Evolutionary conservation across 2,888 invertebrate genomes (phyloP).

Genomic region (Dromius quadrimaculatus): DNA sequence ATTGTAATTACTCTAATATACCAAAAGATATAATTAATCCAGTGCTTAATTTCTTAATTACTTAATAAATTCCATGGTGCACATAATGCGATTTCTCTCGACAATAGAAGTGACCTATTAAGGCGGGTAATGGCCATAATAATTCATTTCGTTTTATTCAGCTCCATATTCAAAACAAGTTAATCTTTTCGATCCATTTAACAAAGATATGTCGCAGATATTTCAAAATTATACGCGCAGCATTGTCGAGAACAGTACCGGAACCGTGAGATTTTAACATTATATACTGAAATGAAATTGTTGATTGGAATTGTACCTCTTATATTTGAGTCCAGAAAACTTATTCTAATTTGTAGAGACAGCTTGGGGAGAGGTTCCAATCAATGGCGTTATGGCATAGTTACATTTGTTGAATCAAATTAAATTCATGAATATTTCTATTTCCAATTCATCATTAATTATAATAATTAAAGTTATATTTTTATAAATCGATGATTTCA

Average conservation of each 20-base stretch:
- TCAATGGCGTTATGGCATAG: no score
- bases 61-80: not conserved
- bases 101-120: constrained; percentile 14
- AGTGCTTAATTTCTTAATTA: constrained; percentile 8
- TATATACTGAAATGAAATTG: no score
- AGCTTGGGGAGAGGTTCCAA: no score
- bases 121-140: not conserved
- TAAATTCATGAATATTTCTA: no score
- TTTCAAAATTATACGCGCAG: constrained; percentile 10
- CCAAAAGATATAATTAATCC: constrained; percentile 17
- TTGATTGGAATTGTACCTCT: no score
- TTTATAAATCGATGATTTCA: no score
- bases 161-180: constrained; percentile 4
- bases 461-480: no score
- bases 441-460: no score
- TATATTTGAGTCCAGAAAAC: no score
- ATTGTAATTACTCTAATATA: constrained; percentile 1
- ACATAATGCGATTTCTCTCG: constrained; percentile 8
- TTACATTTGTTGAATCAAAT: no score
- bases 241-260: not conserved
- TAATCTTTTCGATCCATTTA: constrained; percentile 27
- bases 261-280: no score
- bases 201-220: constrained; percentile 25
- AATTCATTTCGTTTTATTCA: constrained; percentile 15
- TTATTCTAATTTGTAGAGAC: no score